Evolutionary conservation across 2,113 vertebrate genomes (phyloP), one percentile per base, ranked within the genome.

Genomic region (Odobenus rosmarus): DNA sequence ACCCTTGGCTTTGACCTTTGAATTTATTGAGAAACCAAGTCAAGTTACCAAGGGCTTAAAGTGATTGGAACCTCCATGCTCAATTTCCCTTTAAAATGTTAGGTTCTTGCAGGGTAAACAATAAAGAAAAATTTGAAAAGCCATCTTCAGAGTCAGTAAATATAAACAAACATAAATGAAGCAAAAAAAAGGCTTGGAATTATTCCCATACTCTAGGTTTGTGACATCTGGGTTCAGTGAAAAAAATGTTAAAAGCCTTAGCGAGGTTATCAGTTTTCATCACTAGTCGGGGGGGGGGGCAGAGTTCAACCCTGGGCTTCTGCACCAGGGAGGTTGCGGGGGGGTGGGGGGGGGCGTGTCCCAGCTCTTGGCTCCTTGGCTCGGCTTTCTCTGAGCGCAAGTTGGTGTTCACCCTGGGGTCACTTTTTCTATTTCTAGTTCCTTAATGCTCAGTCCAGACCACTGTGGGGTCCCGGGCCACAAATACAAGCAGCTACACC

Each of bases 1-100:
- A 88, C 39, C 19, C 8, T 21, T 85, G 77, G 26, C 76, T 84
- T 94, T 76, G 64, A 80, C 12, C 94, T 28, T 15, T 94, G 59
- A 71, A 21, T 92, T 69, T 76, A 51, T 94, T 92, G 84, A 90
- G 71, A 92, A 94, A 92, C 53, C 80, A 62, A 46, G 39, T 51
- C 11, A 82, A 51, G 42, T n/a, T 79, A 72, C 13, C 31, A 7
- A 80, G 33, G 69, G 49, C 61, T n/a, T 19, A 46, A 51, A 72
- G n/a, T 74, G 64, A 91, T 15, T 24, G 31, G 76, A 53, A 19
- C 24, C 42, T 85, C 62, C 36, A 3, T 16, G n/a, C 7, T 76
- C 67, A 33, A 5, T 64, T 91, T 81, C 7, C 71, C 46, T n/a
- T 91, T 59, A 39, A 94, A 53, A 90, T 12, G 31, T 26, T 51